These are phyloP conservation scores for Ashinkailepas kermadecensis DNA, from an alignment of 2,888 invertebrate genomes.

Conservation along the genomic window DNA sequence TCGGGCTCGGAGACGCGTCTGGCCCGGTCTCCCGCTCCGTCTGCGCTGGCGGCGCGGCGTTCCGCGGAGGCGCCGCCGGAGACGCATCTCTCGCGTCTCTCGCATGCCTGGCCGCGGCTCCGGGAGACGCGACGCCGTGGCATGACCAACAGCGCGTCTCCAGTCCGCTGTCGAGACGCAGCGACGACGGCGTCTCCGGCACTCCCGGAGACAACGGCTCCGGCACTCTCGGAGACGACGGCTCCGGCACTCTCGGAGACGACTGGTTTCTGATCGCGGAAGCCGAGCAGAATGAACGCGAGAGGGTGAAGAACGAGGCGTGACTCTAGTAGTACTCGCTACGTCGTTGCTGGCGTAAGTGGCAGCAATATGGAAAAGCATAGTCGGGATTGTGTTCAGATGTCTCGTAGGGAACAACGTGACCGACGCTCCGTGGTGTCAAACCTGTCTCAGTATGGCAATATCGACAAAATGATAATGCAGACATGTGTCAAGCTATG, in stretches of 20 bases:
- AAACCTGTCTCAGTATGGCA: too few species aligned
- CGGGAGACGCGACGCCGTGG: background rate
- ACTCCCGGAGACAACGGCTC: background rate
- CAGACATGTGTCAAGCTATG: too few species aligned
- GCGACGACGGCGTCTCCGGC: too few species aligned
- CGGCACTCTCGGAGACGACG: background rate
- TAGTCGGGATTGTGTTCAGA: too few species aligned
- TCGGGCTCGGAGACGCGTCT: background rate
- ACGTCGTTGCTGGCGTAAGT: too few species aligned
- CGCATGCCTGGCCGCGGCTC: background rate
- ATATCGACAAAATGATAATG: too few species aligned
- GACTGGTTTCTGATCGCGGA: slow-evolving; percentile 4
- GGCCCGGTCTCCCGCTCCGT: background rate
- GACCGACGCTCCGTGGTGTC: too few species aligned
- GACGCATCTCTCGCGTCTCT: background rate
- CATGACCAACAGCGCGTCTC: too few species aligned
- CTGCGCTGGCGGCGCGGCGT: background rate
- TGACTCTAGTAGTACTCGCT: too few species aligned
- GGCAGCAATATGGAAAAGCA: too few species aligned
- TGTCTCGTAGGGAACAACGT: too few species aligned
- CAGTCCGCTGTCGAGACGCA: too few species aligned
- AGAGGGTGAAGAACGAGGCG: background rate
- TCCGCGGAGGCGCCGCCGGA: background rate
- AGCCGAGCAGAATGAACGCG: background rate
- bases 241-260: background rate